Base-by-base conservation (phyloP, 2,888 invertebrate species). In the Tuberolachnus salignus region DNA sequence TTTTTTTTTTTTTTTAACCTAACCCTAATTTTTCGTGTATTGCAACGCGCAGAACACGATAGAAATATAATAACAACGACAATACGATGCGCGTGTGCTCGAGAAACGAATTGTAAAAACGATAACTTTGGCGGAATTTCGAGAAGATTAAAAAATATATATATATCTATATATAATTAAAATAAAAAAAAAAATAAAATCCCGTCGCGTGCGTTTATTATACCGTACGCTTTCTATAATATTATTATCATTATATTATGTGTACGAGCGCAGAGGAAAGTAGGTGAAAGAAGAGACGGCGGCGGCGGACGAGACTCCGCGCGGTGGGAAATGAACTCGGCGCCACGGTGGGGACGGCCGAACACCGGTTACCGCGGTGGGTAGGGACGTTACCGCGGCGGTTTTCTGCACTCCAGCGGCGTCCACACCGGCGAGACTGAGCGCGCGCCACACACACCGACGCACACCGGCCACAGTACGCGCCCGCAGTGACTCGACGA, bases 261-360 rank as follows among this genome's bases (percentile, higher is more conserved):
- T n/a, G 49, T 53, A 34, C 6, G 19, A 14, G 16, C 57, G 46
- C 49, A 59, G 74, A 66, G 75, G 75, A 78, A 78, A 78, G 75
- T 78, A 78, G 75, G 75, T 78, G 75, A 78, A 78, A 78, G 75
- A 78, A 69, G 75, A 78, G 59, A 57, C 67, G 73, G 14, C 42
- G 9, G 16, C 53, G 13, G 14, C 21, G 8, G 3, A 14, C 51
- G 11, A 11, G 34, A 34, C 34, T 34, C 34, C 11, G 16, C 34
- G 9, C 4, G 66, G 75, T 57, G 46, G 57, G 46, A 66, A 34
- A 34, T 10, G 6, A 59, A 16, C n/a, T 34, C 9, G 13, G 6
- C 16, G 34, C n/a, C n/a, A n/a, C n/a, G 23, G 51, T 3, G 57
- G 49, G 23, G 61, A 1, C 4, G 44, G 21, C 16, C 14, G 23